Conservation (phyloP, 2,113 vertebrate species). For the Cathartes aura region DNA sequence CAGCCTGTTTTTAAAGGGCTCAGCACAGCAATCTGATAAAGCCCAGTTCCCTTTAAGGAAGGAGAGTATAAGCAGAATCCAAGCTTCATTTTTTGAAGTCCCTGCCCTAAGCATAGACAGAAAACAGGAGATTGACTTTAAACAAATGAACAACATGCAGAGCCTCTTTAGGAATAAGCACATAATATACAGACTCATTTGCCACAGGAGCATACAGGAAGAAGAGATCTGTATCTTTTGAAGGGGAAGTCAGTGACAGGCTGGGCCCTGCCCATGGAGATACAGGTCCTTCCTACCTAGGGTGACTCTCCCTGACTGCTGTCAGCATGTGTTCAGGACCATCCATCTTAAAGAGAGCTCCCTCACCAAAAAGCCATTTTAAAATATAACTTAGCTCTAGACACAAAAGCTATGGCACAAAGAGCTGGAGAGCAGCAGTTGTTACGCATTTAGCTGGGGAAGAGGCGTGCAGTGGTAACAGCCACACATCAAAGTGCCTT, state of each 20-base stretch:
- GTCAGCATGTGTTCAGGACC: not conserved
- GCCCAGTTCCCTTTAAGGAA: not conserved
- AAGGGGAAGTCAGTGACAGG: not conserved
- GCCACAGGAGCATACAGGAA: not conserved
- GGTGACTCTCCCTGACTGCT: not conserved
- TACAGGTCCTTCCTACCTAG: not conserved
- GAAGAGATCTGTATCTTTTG: not conserved
- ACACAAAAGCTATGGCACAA: not conserved
- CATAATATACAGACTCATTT: not conserved
- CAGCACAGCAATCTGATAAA: not conserved
- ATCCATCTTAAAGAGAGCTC: not conserved
- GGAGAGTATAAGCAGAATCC: not conserved
- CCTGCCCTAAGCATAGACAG: not conserved
- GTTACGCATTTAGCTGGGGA: not conserved
- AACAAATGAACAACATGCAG: not conserved
- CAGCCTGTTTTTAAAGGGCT: not conserved
- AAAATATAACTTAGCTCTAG: not conserved
- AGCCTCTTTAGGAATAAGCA: not conserved
- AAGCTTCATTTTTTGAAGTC: not conserved
- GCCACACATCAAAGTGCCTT: not conserved
- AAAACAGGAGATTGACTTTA: not conserved
- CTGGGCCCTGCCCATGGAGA: not conserved
- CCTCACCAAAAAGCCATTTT: not conserved
- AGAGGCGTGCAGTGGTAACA: not conserved
- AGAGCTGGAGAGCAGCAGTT: not conserved